phyloP scores from a whole-genome alignment of 2,113 vertebrate genomes.

The Neotoma lepida region DNA sequence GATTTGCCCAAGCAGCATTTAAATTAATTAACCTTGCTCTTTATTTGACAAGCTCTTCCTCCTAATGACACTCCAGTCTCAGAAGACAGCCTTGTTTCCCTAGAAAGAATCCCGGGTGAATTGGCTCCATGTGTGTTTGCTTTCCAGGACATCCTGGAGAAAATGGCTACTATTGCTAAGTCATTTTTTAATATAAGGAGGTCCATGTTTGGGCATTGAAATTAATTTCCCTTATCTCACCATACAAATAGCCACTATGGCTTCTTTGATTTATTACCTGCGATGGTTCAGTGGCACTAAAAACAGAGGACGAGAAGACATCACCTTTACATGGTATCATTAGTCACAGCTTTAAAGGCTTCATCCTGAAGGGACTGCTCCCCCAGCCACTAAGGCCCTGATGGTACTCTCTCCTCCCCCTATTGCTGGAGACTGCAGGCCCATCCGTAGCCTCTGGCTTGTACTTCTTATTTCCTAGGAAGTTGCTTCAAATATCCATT shows the following conservation, averaged over 20 bases:
- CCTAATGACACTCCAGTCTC: neutral
- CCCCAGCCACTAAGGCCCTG: accelerated
- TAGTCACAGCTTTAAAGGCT: conserved; percentile 69
- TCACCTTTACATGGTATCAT: conserved; percentile 70
- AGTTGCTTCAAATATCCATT: neutral
- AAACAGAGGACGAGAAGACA: conserved; percentile 71
- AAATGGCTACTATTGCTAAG: conserved; percentile 68
- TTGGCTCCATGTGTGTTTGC: neutral
- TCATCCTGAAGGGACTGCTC: neutral
- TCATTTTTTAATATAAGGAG: conserved; percentile 79
- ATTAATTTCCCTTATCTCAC: conserved; percentile 84
- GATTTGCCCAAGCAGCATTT: neutral
- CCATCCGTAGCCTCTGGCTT: neutral
- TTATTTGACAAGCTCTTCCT: conserved; percentile 8
- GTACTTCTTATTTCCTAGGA: neutral
- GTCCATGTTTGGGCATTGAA: conserved; percentile 82
- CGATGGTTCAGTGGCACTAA: conserved; percentile 74
- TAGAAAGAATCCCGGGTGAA: neutral
- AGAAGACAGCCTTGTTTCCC: neutral
- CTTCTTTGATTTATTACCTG: conserved; percentile 82
- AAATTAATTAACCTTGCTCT: neutral
- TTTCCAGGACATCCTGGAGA: conserved; percentile 21
- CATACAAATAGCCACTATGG: conserved; percentile 66
- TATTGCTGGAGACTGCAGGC: neutral
- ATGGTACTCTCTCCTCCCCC: neutral